A percentile compares a stretch with the other conserved stretches of the same genome.
Evolutionary conservation across 2,797 vertebrate species (phyloP).

Genomic region (Pampus argenteus): DNA sequence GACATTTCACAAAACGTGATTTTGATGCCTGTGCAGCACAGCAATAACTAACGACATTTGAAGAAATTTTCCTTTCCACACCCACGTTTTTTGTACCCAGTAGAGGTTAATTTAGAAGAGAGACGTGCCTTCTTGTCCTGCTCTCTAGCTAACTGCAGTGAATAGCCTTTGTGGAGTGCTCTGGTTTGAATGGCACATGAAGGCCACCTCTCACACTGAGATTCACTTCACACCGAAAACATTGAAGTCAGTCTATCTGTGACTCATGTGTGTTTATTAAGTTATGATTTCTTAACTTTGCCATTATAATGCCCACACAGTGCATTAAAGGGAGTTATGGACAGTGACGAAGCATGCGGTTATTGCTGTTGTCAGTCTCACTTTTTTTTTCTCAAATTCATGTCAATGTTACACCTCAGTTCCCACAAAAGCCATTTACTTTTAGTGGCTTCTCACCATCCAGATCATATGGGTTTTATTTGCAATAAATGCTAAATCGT

Average conservation of each 20-base stretch:
- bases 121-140: conserved; percentile 34
- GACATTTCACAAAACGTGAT: conserved; percentile 21
- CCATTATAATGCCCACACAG: background rate
- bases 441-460: background rate
- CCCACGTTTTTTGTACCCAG: conserved; percentile 58
- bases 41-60: conserved; percentile 33
- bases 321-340: background rate
- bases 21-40: conserved; percentile 28
- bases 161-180: conserved; percentile 60
- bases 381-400: background rate
- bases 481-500: no score
- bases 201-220: conserved; percentile 64
- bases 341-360: background rate
- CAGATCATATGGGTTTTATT: background rate
- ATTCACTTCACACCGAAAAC: conserved; percentile 32
- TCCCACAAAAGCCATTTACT: background rate
- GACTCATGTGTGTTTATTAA: conserved; percentile 14
- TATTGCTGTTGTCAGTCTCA: background rate
- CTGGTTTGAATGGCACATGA: conserved; percentile 65
- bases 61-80: conserved; percentile 54
- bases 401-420: no score
- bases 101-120: conserved; percentile 52
- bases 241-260: conserved; percentile 22
- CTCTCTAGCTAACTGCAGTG: conserved; percentile 43
- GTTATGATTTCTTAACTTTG: background rate